These are phyloP conservation scores for Teleogryllus oceanicus DNA, from an alignment of 2,888 invertebrate species.

Conservation along the genomic window DNA sequence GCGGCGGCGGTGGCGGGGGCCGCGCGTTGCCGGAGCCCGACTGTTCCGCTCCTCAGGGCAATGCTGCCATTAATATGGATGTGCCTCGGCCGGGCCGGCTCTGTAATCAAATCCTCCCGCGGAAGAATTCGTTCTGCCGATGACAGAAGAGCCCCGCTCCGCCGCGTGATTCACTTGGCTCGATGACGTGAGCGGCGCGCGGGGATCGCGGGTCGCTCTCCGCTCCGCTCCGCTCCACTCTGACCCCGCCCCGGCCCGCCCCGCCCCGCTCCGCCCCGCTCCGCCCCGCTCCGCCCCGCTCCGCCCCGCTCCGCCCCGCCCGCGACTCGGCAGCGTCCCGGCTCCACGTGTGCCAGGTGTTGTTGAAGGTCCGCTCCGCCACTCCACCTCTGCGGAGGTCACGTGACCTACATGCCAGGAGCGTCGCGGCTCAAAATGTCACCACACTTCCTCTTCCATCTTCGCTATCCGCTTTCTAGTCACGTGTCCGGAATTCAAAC, in stretches of 20 bases:
- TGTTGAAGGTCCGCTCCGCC: neutral
- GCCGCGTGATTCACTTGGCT: neutral
- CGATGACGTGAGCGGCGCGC: neutral
- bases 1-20: neutral
- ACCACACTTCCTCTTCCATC: neutral
- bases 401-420: conserved; percentile 18
- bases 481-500: no score
- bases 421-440: neutral
- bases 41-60: conserved; percentile 18
- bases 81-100: neutral
- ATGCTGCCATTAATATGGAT: conserved; percentile 18
- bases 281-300: neutral
- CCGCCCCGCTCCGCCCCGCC: neutral
- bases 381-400: no score
- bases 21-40: neutral
- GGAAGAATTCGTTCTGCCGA: conserved; percentile 18
- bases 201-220: neutral
- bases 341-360: neutral
- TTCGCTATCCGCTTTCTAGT: no score
- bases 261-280: neutral
- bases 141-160: neutral
- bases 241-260: neutral
- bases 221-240: neutral
- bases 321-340: neutral
- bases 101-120: conserved; percentile 18